phyloP scores from a whole-genome alignment of 2,888 invertebrate species.

The Chrysolina americana region DNA sequence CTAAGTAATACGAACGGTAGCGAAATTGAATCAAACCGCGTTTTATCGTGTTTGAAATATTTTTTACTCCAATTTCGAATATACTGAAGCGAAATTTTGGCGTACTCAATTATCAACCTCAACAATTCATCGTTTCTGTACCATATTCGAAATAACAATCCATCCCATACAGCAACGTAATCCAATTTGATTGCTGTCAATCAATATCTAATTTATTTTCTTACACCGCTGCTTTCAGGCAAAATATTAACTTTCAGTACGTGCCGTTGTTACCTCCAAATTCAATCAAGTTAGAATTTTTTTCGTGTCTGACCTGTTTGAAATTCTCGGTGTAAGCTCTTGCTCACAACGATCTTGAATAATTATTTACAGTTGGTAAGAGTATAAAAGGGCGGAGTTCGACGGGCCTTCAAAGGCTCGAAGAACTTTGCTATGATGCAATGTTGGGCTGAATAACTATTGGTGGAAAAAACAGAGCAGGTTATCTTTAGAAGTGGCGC shows the following conservation, averaged over 20 bases:
- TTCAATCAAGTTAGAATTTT: constrained; percentile 17
- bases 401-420: no score
- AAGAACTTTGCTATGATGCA: no score
- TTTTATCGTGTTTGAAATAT: no score
- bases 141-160: background rate
- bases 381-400: background rate
- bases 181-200: constrained; percentile 16
- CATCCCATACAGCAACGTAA: background rate
- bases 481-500: no score
- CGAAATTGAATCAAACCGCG: no score
- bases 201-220: constrained; percentile 20
- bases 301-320: constrained; percentile 1
- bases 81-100: no score
- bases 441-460: no score
- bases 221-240: background rate
- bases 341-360: background rate
- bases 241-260: constrained; percentile 19
- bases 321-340: background rate
- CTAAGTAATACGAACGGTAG: no score
- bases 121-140: background rate
- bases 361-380: constrained; percentile 1
- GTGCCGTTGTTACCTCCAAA: constrained; percentile 2
- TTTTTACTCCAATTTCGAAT: no score
- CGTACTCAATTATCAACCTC: background rate
- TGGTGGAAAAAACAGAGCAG: no score